Conservation (phyloP, 2,113 vertebrate genomes). For the Dicaeum eximium region DNA sequence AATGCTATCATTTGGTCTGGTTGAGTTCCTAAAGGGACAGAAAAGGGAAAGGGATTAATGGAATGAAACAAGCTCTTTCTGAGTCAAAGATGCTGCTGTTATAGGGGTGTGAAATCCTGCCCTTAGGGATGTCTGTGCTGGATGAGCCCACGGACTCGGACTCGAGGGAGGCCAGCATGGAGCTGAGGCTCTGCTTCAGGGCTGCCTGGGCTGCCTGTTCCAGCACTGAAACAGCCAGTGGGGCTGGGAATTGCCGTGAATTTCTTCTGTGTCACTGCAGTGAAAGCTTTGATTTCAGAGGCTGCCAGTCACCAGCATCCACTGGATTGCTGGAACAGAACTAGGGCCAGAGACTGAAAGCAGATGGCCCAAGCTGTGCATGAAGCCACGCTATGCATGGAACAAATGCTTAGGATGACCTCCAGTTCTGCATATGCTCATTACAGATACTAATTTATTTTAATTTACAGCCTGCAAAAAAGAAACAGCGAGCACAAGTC, state of each 20-base stretch:
- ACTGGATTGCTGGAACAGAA: neutral
- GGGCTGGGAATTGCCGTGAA: neutral
- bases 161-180: neutral
- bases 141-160: neutral
- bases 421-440: neutral
- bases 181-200: neutral
- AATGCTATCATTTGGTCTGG: neutral
- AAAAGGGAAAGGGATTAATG: neutral
- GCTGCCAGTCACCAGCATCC: neutral
- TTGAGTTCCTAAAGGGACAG: neutral
- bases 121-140: neutral
- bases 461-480: slow-evolving; percentile 85
- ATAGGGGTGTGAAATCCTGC: neutral
- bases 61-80: neutral
- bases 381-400: neutral
- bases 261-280: neutral
- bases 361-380: neutral
- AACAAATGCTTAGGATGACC: neutral
- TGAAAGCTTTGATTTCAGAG: neutral
- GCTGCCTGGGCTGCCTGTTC: neutral
- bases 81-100: neutral
- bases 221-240: neutral
- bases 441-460: neutral
- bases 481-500: slow-evolving; percentile 90
- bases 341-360: neutral